These are phyloP conservation scores for Campopleginae sp. DNA, from an alignment of 2,888 invertebrate species.

Conservation along the genomic window DNA sequence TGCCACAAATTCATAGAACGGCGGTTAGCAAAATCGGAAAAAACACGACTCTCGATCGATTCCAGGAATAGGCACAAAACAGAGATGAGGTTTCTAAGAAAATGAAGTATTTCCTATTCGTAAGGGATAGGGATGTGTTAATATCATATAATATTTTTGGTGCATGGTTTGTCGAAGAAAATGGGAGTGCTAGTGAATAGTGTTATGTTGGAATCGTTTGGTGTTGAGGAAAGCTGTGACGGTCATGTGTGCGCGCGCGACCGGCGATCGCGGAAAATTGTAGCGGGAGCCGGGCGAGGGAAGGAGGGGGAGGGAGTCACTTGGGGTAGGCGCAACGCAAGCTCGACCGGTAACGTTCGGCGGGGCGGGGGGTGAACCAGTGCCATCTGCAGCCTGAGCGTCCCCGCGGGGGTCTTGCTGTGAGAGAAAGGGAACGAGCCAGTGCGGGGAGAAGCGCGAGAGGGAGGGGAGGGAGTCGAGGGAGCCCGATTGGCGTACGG, in stretches of 20 bases:
- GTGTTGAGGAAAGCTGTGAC: background rate
- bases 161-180: conserved; percentile 5
- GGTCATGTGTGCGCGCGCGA: conserved; percentile 9
- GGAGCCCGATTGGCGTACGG: conserved; percentile 11
- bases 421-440: background rate
- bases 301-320: background rate
- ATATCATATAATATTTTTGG: conserved; percentile 34
- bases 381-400: conserved; percentile 65
- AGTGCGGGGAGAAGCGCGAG: background rate
- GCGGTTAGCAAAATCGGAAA: too few relatives aligned
- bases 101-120: background rate
- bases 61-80: background rate
- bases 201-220: conserved; percentile 61
- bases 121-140: conserved; percentile 33
- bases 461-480: background rate
- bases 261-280: background rate
- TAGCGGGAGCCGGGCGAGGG: too few relatives aligned
- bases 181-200: conserved; percentile 44
- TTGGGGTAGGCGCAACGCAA: conserved; percentile 58
- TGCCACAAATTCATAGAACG: too few relatives aligned
- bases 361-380: conserved; percentile 42
- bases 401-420: conserved; percentile 28
- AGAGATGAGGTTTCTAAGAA: background rate
- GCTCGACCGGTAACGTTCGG: conserved; percentile 4
- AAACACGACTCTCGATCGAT: background rate